Evolutionary conservation across 92 coral and sea anemone species (phyloP).

Genomic region (Scolanthus callimorphus): DNA sequence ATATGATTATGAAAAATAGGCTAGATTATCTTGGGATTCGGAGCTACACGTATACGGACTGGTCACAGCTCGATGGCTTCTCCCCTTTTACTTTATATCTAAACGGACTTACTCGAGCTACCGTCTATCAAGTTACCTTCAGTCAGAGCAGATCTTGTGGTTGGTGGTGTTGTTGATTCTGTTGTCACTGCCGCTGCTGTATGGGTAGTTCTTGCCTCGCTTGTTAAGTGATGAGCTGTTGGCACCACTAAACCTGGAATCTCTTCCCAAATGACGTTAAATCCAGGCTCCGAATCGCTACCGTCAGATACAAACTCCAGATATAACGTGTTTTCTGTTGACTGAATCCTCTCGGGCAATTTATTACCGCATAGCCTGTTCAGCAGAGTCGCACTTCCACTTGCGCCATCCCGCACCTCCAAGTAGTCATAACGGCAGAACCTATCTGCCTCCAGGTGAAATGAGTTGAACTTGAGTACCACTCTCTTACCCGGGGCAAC

Average conservation of each 20-base stretch:
- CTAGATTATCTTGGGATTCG: background rate
- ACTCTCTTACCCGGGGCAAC: slow-evolving; percentile 7
- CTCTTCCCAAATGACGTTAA: slow-evolving; percentile 59
- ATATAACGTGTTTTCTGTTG: slow-evolving; percentile 47
- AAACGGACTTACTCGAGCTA: no score
- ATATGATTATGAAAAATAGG: background rate
- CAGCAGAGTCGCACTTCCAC: slow-evolving; percentile 34
- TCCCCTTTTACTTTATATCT: no score
- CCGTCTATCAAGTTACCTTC: no score
- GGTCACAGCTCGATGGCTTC: no score
- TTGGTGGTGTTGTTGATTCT: no score
- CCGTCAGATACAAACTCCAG: slow-evolving; percentile 56
- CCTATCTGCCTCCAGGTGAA: slow-evolving; percentile 61
- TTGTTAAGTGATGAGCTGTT: no score
- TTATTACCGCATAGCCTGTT: slow-evolving; percentile 68
- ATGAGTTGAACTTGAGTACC: slow-evolving; percentile 50
- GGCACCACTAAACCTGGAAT: no score
- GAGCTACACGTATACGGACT: no score
- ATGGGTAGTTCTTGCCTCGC: no score
- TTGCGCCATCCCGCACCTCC: slow-evolving; percentile 69
- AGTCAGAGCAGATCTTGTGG: no score
- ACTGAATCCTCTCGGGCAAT: slow-evolving; percentile 39
- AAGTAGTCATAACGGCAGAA: slow-evolving; percentile 76
- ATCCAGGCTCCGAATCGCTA: slow-evolving; percentile 49
- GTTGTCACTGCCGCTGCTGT: no score